Evolutionary conservation across 2,797 vertebrate genomes (phyloP).

Genomic region (Pelochelys cantorii): DNA sequence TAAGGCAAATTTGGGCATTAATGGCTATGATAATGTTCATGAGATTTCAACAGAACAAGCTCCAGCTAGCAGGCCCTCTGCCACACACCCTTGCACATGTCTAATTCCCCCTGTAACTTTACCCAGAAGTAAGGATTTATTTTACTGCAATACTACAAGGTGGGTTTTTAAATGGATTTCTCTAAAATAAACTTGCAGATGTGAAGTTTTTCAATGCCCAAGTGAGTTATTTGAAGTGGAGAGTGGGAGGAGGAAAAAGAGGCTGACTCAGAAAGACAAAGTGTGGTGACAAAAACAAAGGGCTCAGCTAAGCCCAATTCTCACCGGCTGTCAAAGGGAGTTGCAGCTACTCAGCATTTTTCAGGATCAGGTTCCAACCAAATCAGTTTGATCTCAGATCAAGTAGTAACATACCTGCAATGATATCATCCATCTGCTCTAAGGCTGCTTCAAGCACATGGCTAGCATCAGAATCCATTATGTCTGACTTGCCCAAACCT

Average conservation of each 20-base stretch:
- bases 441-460: constrained; percentile 90
- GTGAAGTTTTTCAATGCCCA: background rate
- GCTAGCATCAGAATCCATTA: constrained; percentile 90
- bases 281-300: background rate
- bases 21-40: background rate
- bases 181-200: background rate
- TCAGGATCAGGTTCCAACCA: background rate
- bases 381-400: background rate
- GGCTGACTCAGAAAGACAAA: background rate
- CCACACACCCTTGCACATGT: background rate
- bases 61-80: background rate
- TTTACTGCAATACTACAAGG: background rate
- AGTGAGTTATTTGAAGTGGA: background rate
- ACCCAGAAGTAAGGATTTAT: background rate
- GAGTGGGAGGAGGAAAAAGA: background rate
- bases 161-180: background rate
- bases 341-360: background rate
- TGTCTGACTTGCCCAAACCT: constrained; percentile 25
- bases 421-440: constrained; percentile 94
- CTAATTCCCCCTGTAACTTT: background rate
- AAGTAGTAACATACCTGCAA: constrained; percentile 86
- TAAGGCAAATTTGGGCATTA: background rate
- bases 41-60: background rate
- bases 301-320: background rate
- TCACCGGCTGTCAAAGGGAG: background rate